These are phyloP conservation scores for Ammodytes dubius DNA, from an alignment of 2,113 vertebrate genomes.

Conservation along the genomic window DNA sequence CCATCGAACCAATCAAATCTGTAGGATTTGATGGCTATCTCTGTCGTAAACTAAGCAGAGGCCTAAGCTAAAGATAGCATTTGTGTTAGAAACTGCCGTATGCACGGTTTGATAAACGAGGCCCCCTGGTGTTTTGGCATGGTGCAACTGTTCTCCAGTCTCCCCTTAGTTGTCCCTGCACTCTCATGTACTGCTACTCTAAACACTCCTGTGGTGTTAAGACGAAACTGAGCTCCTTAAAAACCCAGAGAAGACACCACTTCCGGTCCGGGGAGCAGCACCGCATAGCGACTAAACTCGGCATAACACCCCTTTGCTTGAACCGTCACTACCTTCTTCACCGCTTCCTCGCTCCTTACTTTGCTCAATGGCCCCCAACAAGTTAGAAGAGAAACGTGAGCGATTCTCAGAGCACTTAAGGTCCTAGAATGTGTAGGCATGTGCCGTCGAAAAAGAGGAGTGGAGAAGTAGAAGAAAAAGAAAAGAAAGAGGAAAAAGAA, in stretches of 20 bases:
- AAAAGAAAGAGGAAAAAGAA: too few species aligned
- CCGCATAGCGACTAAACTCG: not conserved
- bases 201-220: not conserved
- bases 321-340: slow-evolving; percentile 12
- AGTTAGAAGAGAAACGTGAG: slow-evolving; percentile 42
- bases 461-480: slow-evolving; percentile 1
- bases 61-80: not conserved
- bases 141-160: slow-evolving; percentile 29
- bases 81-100: not conserved
- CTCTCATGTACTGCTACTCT: slow-evolving; percentile 7
- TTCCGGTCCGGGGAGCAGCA: not conserved
- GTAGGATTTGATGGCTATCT: not conserved
- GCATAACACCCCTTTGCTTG: slow-evolving; percentile 2
- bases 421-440: slow-evolving; percentile 66
- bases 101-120: slow-evolving; percentile 50
- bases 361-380: slow-evolving; percentile 55
- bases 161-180: slow-evolving; percentile 44
- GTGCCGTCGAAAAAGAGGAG: slow-evolving; percentile 40
- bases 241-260: slow-evolving; percentile 21
- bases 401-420: slow-evolving; percentile 75
- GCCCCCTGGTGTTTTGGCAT: slow-evolving; percentile 65
- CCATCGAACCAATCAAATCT: too few species aligned
- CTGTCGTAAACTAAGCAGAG: not conserved
- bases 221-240: slow-evolving; percentile 44
- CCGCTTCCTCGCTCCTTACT: slow-evolving; percentile 36